Evolutionary conservation across 2,113 vertebrate species (phyloP).

Genomic region (Rhizomys pruinosus): DNA sequence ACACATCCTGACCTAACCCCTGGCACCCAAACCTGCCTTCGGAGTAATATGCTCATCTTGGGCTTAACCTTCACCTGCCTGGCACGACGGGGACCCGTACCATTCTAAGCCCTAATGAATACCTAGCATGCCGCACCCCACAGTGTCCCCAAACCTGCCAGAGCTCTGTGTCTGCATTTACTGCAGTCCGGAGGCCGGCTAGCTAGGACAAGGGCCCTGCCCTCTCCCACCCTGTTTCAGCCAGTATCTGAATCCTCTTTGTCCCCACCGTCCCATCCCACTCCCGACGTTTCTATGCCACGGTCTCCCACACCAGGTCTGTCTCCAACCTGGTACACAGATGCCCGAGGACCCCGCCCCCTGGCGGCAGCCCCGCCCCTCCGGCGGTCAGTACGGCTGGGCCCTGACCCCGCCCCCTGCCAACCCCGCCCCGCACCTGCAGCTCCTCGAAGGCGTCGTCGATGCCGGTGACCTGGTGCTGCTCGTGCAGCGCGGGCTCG

Average conservation of each 20-base stretch:
- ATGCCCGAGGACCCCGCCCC: not conserved
- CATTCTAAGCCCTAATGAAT: not conserved
- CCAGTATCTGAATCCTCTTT: not conserved
- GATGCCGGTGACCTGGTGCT: slow-evolving; percentile 97
- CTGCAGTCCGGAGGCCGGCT: not conserved
- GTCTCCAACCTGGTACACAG: not conserved
- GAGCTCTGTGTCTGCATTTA: not conserved
- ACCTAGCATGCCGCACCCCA: not conserved
- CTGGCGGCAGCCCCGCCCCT: not conserved
- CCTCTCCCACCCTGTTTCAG: not conserved
- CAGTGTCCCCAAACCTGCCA: not conserved
- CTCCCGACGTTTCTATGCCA: not conserved
- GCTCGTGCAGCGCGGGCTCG: slow-evolving; percentile 95
- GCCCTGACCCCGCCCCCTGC: not conserved
- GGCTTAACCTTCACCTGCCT: not conserved
- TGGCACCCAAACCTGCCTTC: not conserved
- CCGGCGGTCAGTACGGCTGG: not conserved
- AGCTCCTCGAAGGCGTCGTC: slow-evolving; percentile 98
- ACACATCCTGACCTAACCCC: not conserved
- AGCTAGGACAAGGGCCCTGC: not conserved
- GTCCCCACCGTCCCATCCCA: not conserved
- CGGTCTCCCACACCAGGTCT: not conserved
- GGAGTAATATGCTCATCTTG: not conserved
- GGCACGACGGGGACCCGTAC: no score
- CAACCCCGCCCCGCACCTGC: slow-evolving; percentile 88